These are phyloP conservation scores for Myotis planiceps DNA, from an alignment of 2,797 vertebrate species.

Conservation along the genomic window DNA sequence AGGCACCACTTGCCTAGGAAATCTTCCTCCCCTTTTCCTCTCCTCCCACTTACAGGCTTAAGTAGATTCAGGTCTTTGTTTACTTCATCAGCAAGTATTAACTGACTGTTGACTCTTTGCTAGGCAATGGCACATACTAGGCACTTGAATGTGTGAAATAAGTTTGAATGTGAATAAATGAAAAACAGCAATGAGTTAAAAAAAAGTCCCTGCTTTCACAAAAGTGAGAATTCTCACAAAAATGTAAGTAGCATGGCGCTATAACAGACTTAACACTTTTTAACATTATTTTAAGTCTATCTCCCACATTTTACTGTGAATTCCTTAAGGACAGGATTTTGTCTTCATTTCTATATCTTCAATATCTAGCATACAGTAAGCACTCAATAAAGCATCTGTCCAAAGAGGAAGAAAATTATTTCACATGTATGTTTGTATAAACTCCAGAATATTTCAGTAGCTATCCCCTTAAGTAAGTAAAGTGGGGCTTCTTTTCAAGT, in stretches of 20 bases:
- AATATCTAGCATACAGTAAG: not conserved
- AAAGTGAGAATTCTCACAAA: not conserved
- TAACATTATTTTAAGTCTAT: not conserved
- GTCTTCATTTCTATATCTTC: not conserved
- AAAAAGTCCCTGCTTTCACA: not conserved
- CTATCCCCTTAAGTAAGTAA: not conserved
- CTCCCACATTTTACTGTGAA: not conserved
- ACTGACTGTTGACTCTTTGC: not conserved
- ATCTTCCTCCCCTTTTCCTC: not conserved
- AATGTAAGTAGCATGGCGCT: not conserved
- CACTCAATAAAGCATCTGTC: not conserved
- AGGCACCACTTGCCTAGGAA: not conserved
- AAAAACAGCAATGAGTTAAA: not conserved
- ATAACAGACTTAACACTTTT: not conserved
- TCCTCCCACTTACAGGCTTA: not conserved
- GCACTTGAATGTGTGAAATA: not conserved
- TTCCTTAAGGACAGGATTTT: not conserved
- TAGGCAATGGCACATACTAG: not conserved
- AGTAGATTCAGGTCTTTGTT: not conserved
- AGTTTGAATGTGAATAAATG: not conserved
- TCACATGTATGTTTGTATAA: not conserved
- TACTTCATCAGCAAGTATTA: not conserved
- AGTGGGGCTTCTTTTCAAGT: slow-evolving; percentile 3
- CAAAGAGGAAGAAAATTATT: not conserved
- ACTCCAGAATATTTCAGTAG: slow-evolving; percentile 15